Conservation (phyloP, 2,113 vertebrate species). For the Mormyrus lacerda region DNA sequence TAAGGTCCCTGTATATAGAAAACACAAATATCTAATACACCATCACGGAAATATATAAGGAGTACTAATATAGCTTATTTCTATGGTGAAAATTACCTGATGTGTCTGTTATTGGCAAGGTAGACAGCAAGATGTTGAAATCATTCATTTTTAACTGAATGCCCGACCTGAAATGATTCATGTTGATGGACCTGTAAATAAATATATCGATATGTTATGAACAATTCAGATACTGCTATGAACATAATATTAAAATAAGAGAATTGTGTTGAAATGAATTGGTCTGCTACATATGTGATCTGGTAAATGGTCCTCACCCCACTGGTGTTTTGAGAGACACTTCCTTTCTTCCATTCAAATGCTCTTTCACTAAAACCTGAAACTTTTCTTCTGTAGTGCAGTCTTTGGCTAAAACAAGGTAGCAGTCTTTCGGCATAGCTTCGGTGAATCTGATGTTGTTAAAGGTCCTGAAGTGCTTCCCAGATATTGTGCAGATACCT, state of each 20-base stretch:
- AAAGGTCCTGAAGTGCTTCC: conserved; percentile 16
- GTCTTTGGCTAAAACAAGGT: conserved; percentile 9
- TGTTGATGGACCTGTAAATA: conserved; percentile 12
- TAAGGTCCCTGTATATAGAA: not conserved
- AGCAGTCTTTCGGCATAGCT: conserved; percentile 13
- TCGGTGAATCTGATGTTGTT: conserved; percentile 15
- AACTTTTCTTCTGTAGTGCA: conserved; percentile 13
- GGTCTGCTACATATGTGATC: not conserved
- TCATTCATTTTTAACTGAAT: conserved; percentile 9
- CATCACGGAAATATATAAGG: not conserved
- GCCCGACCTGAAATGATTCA: not conserved
- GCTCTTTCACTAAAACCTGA: conserved; percentile 7
- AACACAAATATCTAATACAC: not conserved
- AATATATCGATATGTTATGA: not conserved
- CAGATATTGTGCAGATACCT: conserved; percentile 15
- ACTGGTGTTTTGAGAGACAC: not conserved
- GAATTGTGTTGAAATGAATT: not conserved
- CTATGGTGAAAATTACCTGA: conserved; percentile 12
- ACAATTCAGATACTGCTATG: not conserved
- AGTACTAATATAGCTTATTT: not conserved
- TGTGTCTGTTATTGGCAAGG: conserved; percentile 18
- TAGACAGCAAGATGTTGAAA: not conserved
- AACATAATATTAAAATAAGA: not conserved
- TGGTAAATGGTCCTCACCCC: not conserved
- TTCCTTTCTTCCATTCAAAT: not conserved